Conservation (phyloP, 2,888 invertebrate species). For the Gonocerus acuteangulatus region DNA sequence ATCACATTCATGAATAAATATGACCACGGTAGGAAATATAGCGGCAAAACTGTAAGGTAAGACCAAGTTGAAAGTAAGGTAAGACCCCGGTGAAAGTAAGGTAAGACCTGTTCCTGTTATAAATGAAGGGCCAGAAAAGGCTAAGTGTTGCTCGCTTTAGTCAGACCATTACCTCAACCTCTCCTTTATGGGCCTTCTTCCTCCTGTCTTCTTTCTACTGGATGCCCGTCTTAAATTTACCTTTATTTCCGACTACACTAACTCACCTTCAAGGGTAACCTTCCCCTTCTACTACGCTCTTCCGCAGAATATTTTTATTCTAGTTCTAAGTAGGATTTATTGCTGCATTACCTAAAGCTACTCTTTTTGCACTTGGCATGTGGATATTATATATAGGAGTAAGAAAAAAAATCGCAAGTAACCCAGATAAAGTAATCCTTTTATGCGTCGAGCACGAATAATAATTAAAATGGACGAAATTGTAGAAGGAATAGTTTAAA, state of each 20-base stretch:
- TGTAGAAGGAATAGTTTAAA: no score
- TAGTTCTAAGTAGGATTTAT: slow-evolving; percentile 15
- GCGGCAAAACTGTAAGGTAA: no score
- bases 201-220: slow-evolving; percentile 12
- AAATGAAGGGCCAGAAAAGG: background rate
- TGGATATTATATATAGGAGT: no score
- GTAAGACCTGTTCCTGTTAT: background rate
- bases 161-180: slow-evolving; percentile 10
- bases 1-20: no score
- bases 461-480: no score
- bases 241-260: slow-evolving; percentile 22
- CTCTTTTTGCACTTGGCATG: no score
- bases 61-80: no score
- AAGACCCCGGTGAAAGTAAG: background rate
- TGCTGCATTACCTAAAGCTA: no score
- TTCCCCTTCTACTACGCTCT: background rate
- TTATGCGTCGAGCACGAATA: no score
- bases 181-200: background rate
- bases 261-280: slow-evolving; percentile 12
- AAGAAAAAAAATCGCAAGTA: no score
- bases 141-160: slow-evolving; percentile 11
- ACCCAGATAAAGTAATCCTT: no score
- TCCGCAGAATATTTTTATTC: slow-evolving; percentile 3
- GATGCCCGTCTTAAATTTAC: slow-evolving; percentile 8
- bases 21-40: no score